These are phyloP conservation scores for Lepidurus apus DNA, from an alignment of 1,140 invertebrate genomes.

Conservation along the genomic window DNA sequence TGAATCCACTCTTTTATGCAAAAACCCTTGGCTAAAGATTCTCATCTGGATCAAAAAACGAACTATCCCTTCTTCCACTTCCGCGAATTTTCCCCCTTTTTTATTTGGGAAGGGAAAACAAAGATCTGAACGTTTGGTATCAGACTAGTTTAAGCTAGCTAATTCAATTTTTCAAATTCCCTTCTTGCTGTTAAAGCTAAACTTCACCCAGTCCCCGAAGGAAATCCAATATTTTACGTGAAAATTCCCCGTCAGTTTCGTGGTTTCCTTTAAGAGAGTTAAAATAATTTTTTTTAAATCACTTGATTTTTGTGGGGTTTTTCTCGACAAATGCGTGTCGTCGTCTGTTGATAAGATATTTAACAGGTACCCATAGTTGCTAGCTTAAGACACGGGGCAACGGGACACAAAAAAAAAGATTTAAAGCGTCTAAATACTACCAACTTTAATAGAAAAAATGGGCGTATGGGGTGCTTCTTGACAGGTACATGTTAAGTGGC, in stretches of 20 bases:
- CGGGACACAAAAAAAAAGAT: neutral
- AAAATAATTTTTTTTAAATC: too few species aligned
- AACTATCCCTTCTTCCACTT: neutral
- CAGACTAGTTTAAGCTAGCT: too few species aligned
- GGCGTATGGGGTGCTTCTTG: neutral
- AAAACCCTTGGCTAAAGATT: neutral
- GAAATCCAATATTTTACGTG: too few species aligned
- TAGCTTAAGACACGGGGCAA: too few species aligned
- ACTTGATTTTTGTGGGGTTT: too few species aligned
- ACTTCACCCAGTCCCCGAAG: too few species aligned
- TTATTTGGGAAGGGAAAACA: neutral
- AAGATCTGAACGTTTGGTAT: too few species aligned
- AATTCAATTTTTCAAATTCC: too few species aligned
- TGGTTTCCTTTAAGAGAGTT: too few species aligned
- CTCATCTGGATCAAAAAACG: neutral
- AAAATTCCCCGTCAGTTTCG: too few species aligned
- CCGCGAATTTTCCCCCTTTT: neutral
- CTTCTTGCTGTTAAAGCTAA: too few species aligned
- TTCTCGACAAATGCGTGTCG: slow-evolving; percentile 3
- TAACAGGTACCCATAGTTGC: neutral
- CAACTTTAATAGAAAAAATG: neutral
- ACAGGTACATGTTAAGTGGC: slow-evolving; percentile 14
- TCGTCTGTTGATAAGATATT: neutral
- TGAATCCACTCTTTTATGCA: neutral
- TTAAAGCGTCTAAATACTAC: slow-evolving; percentile 14